Evolutionary conservation across 1,140 invertebrate species (phyloP).

Genomic region (Trachymyrmex septentrionalis): DNA sequence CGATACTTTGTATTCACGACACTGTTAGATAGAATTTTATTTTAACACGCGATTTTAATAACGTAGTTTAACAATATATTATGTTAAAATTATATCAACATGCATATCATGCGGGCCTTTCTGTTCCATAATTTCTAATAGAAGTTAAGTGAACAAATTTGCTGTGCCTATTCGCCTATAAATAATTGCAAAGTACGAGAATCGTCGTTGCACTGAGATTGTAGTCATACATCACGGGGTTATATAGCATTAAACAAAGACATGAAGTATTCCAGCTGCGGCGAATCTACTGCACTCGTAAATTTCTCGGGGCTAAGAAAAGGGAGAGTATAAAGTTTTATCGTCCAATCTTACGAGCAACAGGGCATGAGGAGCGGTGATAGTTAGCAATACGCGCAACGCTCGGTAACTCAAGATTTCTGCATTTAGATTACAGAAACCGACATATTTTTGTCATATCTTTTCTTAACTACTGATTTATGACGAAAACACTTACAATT

Average conservation of each 20-base stretch:
- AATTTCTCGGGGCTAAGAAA: slow-evolving; percentile 73
- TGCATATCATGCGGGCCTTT: neutral
- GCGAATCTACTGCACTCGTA: slow-evolving; percentile 71
- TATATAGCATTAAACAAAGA: slow-evolving; percentile 64
- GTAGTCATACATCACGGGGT: slow-evolving; percentile 58
- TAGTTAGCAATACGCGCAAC: slow-evolving; percentile 53
- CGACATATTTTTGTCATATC: slow-evolving; percentile 11
- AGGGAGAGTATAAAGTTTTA: slow-evolving; percentile 76
- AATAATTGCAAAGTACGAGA: slow-evolving; percentile 36
- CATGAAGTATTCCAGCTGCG: slow-evolving; percentile 67
- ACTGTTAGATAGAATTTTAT: neutral
- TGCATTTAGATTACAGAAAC: slow-evolving; percentile 41
- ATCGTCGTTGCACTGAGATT: slow-evolving; percentile 47
- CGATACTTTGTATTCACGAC: neutral
- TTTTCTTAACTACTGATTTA: neutral
- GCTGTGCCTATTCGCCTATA: slow-evolving; percentile 42
- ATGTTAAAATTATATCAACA: neutral
- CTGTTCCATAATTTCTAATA: neutral
- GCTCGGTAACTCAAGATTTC: slow-evolving; percentile 48
- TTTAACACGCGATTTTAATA: neutral
- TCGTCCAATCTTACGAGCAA: slow-evolving; percentile 76
- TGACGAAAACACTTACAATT: neutral
- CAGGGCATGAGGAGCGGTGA: slow-evolving; percentile 69
- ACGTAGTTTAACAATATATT: neutral
- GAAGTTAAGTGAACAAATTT: slow-evolving; percentile 11